These are phyloP conservation scores for Tipula helvola DNA, from an alignment of 2,888 invertebrate genomes.

Conservation along the genomic window DNA sequence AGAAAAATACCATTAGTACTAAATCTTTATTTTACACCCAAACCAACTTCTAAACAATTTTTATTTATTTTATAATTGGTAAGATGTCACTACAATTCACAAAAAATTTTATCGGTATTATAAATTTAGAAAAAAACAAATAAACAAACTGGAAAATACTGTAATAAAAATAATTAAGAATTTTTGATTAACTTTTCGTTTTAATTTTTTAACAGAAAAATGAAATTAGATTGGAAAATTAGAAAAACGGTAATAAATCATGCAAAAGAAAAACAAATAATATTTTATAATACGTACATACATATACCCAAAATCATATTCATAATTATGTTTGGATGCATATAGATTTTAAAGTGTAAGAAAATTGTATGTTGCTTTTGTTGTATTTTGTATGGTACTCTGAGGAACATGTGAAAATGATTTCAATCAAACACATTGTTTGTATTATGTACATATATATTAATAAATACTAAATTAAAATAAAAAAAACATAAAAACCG, in stretches of 20 bases:
- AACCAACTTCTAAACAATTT: neutral
- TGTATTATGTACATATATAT: neutral
- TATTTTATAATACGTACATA: too few relatives aligned
- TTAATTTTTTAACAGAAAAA: neutral
- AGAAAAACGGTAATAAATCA: neutral
- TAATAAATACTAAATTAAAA: neutral
- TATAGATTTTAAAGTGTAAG: neutral
- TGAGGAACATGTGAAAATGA: neutral
- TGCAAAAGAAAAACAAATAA: neutral
- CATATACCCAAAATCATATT: too few relatives aligned
- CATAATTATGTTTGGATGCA: neutral
- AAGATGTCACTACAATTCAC: neutral
- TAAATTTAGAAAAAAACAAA: neutral
- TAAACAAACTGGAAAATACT: neutral
- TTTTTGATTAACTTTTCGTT: neutral
- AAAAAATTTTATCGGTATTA: neutral
- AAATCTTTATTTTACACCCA: neutral
- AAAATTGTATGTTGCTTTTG: neutral
- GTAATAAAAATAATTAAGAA: neutral
- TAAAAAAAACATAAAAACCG: neutral
- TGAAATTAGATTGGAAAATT: neutral
- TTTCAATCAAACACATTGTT: neutral
- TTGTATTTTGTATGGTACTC: neutral
- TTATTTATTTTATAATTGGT: neutral
- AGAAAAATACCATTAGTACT: neutral